Base-by-base conservation (phyloP, 2,888 invertebrate genomes). In the Aproaerema taeniolella region DNA sequence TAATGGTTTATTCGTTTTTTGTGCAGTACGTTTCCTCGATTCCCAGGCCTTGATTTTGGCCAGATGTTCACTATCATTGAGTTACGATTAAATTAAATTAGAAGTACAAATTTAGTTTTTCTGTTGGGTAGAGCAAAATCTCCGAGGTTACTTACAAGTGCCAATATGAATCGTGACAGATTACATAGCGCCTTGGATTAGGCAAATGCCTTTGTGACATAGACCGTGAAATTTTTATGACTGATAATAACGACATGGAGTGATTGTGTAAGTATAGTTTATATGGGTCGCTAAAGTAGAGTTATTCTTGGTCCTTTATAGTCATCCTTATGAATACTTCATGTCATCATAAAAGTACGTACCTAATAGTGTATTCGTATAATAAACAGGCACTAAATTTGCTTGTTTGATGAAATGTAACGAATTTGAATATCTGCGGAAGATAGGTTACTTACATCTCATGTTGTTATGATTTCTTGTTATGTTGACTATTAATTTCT, bases 11-110 rank as follows among this genome's bases (percentile, higher is more conserved):
- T 70, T 61, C 65, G 71, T 77, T 75, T 77, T 77, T 70, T 17
- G 55, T 59, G 44, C 45, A 51, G 56, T 57, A 59, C 64, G 73
- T 77, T 82, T 80, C 79, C 80, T 76, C 71, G 69, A 71, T 78
- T 68, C 63, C 62, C 58, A 73, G 72, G 71, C 79, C 80, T 79
- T 78, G 81, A 62, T 67, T 41, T 68, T 49, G 66, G 59, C 78
- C 79, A 81, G 79, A 78, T 81, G 79, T 76, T 69, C 55, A 42
- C 43, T 49, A 30, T 52, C 68, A 51, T 53, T 56, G 56, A 74
- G 67, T 44, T 66, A 69, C 47, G 46, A 65, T 46, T n/a, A n/a
- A 41, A 20, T 20, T 20, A 20, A 15, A 12, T 4, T 15, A 14
- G 31, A 30, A 30, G 3, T 12, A 1, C 14, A 9, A 5, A 16